Base-by-base conservation (phyloP, 2,888 invertebrate genomes). In the Philonicus albiceps region DNA sequence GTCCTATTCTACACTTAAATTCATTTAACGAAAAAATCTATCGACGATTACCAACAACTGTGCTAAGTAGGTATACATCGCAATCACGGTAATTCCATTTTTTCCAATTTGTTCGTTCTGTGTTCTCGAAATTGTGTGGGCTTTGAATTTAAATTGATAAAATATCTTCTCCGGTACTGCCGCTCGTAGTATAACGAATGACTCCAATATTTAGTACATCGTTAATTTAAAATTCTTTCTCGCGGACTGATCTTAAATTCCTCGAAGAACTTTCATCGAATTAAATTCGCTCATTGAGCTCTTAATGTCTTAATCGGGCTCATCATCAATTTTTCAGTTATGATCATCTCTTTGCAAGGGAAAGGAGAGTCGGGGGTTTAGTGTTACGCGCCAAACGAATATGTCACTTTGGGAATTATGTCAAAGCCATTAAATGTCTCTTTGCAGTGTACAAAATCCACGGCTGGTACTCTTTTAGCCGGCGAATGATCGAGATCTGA, bases 341-440 rank as follows among this genome's bases (percentile, higher is more conserved):
- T 78, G 76, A 80, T 81, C 2, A 34, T 27, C 13, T 34, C 19
- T 34, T 64, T 22, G 81, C 81, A 81, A 55, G 43, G n/a, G 4
- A 19, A n/a, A 11, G 34, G 11, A n/a, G 55, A 31, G 8, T n/a
- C 55, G 40, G n/a, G 5, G 34, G 55, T 55, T 55, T 64, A 55
- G 55, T 55, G 81, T 55, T 37, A 81, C 64, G 64, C 55, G 81
- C 53, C 53, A 49, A 80, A 80, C 80, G 49, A 53, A 53, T 64
- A 81, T 81, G 64, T 81, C 64, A 55, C 81, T 55, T 81, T 55
- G 34, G 55, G 81, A 81, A 81, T 81, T 81, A 81, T 81, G 81
- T 81, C 81, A 81, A 81, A 81, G 81, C 64, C 81, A 81, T 81
- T 81, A 81, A 81, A 81, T 31, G 81, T 64, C 81, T 81, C 81